Evolutionary conservation across 2,888 invertebrate species (phyloP), one percentile per base, ranked within the genome.

Genomic region (Drosophila atripex): DNA sequence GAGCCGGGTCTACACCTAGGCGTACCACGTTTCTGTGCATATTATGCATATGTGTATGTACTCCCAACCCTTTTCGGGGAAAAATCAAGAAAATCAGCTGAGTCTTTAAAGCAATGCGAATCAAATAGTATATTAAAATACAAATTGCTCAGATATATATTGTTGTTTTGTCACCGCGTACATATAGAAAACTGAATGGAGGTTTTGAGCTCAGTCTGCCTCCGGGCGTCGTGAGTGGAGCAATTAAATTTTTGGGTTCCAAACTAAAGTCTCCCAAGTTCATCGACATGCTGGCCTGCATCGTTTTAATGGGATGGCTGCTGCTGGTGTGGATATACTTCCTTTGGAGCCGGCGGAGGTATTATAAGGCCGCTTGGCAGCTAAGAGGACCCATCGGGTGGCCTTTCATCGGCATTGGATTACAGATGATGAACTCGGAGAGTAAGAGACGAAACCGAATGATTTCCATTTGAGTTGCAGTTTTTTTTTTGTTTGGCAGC

Each of bases 341-440:
- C 69, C 59, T 90, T 18, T 90, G 91, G 91, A 86, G 84, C 11
- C 84, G 91, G 5, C 75, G 91, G 7, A 80, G 80, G 21, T 91
- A 77, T 41, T 90, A 90, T 32, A 80, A 66, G 53, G 83, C 78
- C 0, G 90, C 89, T 16, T 89, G 80, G 80, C 83, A 90, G 35
- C 41, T 91, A 18, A 78, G 79, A 11, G 91, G 91, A 1, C 90
- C 91, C 2, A 30, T 87, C n/a, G 91, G 91, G 3, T 75, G 89
- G 66, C 91, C 90, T 0, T 75, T 90, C n/a, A 75, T 90, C 9
- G 91, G 90, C 25, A 66, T 90, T 71, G 91, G 89, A 0, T 59
- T 89, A 45, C 77, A 89, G 52, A 89, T 90, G 90, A 89, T 86
- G 90, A 85, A 89, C 75, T 90, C 91, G 11, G 89, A 90, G 68